Base-by-base conservation (phyloP, 2,797 vertebrate genomes). In the Parambassis ranga region DNA sequence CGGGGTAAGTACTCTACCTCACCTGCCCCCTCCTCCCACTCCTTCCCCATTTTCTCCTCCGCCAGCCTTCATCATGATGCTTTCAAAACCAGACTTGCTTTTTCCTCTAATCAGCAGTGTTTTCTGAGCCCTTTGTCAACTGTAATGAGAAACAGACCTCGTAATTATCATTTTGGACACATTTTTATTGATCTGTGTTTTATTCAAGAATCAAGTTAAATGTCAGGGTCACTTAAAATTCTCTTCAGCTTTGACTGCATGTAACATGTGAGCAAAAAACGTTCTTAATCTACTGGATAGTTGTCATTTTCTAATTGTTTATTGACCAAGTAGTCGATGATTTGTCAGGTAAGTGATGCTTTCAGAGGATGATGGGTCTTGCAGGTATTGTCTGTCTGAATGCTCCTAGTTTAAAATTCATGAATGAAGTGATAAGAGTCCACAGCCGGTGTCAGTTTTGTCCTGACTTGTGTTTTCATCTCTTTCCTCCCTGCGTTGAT, bases 121-220 rank as follows among this genome's bases (percentile, higher is more conserved):
- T 83, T 87, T 85, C 83, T 56, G 81, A 90, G 89, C 88, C 87
- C 69, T 78, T 71, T 69, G 53, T 82, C 81, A 74, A 87, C 88
- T 90, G 94, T 96, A 97, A 97, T 96, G 94, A 96, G 95, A 97
- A 98, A 96, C 96, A 97, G 95, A 98, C 94, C 32, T 60, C 10
- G n/a, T n/a, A n/a, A n/a, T n/a, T n/a, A n/a, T n/a, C n/a, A n/a
- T n/a, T n/a, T n/a, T n/a, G n/a, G n/a, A n/a, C n/a, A n/a, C n/a
- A n/a, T n/a, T n/a, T n/a, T n/a, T n/a, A n/a, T n/a, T n/a, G n/a
- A n/a, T n/a, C n/a, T n/a, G n/a, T n/a, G n/a, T 7, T 14, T 50
- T 15, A 18, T 6, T 5, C 30, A 31, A 20, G 4, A 13, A 41
- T 55, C 26, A 14, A 8, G 15, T 20, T 13, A 15, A 14, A 41